Evolutionary conservation across 2,113 vertebrate species (phyloP).

Genomic region (Semicossyphus pulcher): DNA sequence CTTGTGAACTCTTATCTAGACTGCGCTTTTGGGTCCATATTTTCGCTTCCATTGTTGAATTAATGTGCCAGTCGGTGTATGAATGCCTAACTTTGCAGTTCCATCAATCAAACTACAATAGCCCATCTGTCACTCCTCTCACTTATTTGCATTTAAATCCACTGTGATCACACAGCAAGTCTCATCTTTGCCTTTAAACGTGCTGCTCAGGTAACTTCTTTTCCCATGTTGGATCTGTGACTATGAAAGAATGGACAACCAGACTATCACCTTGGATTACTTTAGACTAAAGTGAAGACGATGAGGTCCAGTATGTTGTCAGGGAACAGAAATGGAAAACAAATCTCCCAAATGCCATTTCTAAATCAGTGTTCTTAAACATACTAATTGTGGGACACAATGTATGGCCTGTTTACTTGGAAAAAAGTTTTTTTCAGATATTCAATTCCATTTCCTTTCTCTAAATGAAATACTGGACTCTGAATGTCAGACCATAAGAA

Average conservation of each 20-base stretch:
- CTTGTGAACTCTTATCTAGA: not conserved
- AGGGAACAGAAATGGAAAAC: slow-evolving; percentile 26
- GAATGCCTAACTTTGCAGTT: not conserved
- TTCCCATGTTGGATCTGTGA: not conserved
- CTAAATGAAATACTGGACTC: slow-evolving; percentile 44
- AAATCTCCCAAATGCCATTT: not conserved
- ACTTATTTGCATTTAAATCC: slow-evolving; percentile 14
- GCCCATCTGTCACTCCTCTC: not conserved
- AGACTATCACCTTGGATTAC: not conserved
- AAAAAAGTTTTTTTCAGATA: not conserved
- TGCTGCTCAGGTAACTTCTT: slow-evolving; percentile 31
- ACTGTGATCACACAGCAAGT: slow-evolving; percentile 1
- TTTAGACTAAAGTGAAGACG: not conserved
- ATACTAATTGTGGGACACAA: not conserved
- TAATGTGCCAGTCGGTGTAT: not conserved
- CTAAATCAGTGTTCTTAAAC: not conserved
- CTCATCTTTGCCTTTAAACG: slow-evolving; percentile 10
- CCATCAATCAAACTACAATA: not conserved
- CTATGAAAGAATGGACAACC: not conserved
- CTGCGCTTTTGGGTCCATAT: not conserved
- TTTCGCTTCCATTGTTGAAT: not conserved
- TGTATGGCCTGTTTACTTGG: too few species aligned
- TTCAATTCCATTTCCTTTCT: slow-evolving; percentile 22
- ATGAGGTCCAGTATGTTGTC: slow-evolving; percentile 40
- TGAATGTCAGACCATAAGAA: not conserved